Conservation (phyloP, 2,113 vertebrate species). For the Rhizomys pruinosus region DNA sequence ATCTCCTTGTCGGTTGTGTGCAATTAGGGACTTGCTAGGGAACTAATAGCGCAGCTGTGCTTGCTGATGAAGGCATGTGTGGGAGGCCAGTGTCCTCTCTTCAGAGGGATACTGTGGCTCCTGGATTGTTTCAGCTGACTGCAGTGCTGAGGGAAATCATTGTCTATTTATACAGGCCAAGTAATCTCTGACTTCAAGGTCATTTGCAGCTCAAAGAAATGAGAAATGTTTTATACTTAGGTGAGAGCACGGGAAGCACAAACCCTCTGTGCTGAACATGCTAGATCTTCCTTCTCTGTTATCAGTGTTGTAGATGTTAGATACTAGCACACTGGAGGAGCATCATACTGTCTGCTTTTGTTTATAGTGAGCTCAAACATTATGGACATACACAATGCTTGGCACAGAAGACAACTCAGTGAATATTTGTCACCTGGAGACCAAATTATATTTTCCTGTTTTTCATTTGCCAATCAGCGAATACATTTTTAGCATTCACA, state of each 20-base stretch:
- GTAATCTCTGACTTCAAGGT: slow-evolving; percentile 73
- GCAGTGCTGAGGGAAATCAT: slow-evolving; percentile 68
- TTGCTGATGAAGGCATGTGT: slow-evolving; percentile 40
- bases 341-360: neutral
- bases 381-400: neutral
- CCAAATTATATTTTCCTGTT: neutral
- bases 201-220: slow-evolving; percentile 65
- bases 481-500: neutral
- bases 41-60: slow-evolving; percentile 5
- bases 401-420: neutral
- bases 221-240: slow-evolving; percentile 27
- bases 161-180: slow-evolving; percentile 72
- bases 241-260: slow-evolving; percentile 46
- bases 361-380: neutral
- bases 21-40: slow-evolving; percentile 32
- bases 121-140: slow-evolving; percentile 50
- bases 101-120: slow-evolving; percentile 55
- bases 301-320: neutral
- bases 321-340: neutral
- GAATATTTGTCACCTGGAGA: neutral
- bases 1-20: neutral
- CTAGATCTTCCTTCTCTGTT: neutral
- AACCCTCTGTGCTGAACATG: slow-evolving; percentile 7
- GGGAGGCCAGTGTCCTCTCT: neutral
- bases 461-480: neutral